A percentile compares a stretch with the other conserved stretches of the same genome.
Conservation (phyloP, 1,140 invertebrate species). For the Aporrectodea caliginosa region DNA sequence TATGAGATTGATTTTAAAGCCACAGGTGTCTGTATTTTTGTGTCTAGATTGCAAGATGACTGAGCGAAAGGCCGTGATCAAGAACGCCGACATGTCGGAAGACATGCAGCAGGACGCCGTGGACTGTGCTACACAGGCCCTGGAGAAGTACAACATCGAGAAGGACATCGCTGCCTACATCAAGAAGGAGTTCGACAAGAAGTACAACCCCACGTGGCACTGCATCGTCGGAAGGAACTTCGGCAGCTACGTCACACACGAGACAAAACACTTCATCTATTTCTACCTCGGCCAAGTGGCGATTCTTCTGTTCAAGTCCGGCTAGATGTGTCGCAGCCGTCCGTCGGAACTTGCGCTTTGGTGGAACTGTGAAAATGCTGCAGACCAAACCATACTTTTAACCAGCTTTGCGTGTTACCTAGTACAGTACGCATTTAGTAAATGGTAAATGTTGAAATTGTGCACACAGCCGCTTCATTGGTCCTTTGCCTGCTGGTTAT, state of each 20-base stretch:
- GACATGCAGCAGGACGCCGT: conserved; percentile 99
- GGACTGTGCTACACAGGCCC: conserved; percentile 94
- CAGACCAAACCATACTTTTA: too few species aligned
- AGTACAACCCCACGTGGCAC: conserved; percentile 98
- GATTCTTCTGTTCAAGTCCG: conserved; percentile 97
- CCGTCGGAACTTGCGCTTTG: too few species aligned
- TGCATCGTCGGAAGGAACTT: conserved; percentile 90
- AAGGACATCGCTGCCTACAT: conserved; percentile 98
- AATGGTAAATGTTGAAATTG: too few species aligned
- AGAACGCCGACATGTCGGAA: conserved; percentile 99
- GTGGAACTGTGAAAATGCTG: too few species aligned
- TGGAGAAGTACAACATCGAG: conserved; percentile 99
- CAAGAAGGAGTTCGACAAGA: conserved; percentile 98
- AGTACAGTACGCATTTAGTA: too few species aligned
- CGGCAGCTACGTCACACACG: conserved; percentile 91
- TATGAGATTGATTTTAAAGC: neutral
- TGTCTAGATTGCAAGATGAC: conserved; percentile 64
- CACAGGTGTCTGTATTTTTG: neutral
- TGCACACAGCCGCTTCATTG: too few species aligned
- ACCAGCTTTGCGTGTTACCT: too few species aligned
- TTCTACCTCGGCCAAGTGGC: conserved; percentile 93
- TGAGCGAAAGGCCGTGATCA: conserved; percentile 98
- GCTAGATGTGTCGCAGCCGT: too few species aligned
- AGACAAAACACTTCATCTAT: conserved; percentile 96
- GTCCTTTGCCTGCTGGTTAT: too few species aligned